Percentiles rank a stretch among this genome's conserved stretches.
phyloP scores from a whole-genome alignment of 2,113 vertebrate genomes.

The Trematocara unimaculatum region DNA sequence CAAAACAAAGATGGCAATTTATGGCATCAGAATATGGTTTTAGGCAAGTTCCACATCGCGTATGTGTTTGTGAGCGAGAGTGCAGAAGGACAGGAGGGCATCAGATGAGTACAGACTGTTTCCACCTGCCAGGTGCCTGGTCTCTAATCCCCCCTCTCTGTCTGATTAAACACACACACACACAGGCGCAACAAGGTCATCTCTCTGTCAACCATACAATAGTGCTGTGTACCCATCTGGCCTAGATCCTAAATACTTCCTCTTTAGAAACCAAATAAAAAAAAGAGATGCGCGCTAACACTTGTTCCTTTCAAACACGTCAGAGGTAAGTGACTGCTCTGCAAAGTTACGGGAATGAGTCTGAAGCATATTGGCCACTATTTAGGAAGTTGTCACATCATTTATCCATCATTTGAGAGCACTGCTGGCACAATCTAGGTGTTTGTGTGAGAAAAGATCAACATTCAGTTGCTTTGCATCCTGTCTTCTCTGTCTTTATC shows the following conservation, averaged over 20 bases:
- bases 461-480: not conserved
- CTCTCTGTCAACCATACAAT: slow-evolving; percentile 67
- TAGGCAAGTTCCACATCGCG: not conserved
- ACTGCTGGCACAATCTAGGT: not conserved
- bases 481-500: not conserved
- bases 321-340: not conserved
- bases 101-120: slow-evolving; percentile 67
- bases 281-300: not conserved
- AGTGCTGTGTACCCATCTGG: slow-evolving; percentile 62
- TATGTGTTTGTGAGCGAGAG: not conserved
- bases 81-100: slow-evolving; percentile 50
- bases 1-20: not conserved
- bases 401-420: not conserved
- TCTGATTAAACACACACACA: slow-evolving; percentile 65
- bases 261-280: slow-evolving; percentile 43
- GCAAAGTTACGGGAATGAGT: not conserved
- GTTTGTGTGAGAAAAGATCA: not conserved
- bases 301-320: not conserved
- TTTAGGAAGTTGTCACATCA: not conserved
- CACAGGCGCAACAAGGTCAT: slow-evolving; percentile 62
- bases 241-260: slow-evolving; percentile 59
- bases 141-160: slow-evolving; percentile 69
- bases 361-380: not conserved
- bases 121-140: slow-evolving; percentile 69
- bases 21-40: not conserved